Percentiles rank a stretch among this genome's conserved stretches.
Evolutionary conservation across 92 coral and sea anemone species (phyloP).

Genomic region (Pocillopora grandis): DNA sequence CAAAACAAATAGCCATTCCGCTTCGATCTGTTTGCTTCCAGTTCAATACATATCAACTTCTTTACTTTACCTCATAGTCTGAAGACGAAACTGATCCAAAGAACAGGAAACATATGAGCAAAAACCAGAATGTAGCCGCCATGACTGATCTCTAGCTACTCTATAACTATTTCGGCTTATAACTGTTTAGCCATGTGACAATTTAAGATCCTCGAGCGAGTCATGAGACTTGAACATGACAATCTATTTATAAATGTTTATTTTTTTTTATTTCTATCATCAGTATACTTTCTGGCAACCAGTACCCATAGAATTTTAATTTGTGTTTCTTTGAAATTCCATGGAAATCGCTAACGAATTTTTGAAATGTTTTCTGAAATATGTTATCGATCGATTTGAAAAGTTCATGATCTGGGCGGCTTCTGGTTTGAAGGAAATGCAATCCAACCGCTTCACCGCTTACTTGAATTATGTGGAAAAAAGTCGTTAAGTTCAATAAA

Average conservation of each 20-base stretch:
- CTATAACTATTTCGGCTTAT: background rate
- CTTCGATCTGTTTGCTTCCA: no score
- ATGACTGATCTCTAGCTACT: background rate
- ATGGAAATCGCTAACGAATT: no score
- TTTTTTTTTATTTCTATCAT: background rate
- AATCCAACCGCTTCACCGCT: no score
- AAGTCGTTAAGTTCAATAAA: no score
- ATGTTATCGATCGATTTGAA: no score
- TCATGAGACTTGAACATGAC: conserved; percentile 18
- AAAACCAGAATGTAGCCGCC: background rate
- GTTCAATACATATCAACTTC: background rate
- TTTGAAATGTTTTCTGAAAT: no score
- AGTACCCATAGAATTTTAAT: background rate
- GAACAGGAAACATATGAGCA: conserved; percentile 5
- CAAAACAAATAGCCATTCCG: no score
- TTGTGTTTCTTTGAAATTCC: background rate
- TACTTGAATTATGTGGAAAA: no score
- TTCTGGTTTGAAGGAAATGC: no score
- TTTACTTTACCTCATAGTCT: background rate
- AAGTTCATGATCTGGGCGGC: no score
- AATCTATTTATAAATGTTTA: conserved; percentile 7
- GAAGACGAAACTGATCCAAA: conserved; percentile 13
- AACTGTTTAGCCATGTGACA: background rate
- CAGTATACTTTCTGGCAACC: background rate
- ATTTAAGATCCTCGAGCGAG: background rate